A percentile compares a stretch with the other conserved stretches of the same genome.
These are phyloP conservation scores for Oostethus manadensis DNA, from an alignment of 2,113 vertebrate species.

Conservation along the genomic window DNA sequence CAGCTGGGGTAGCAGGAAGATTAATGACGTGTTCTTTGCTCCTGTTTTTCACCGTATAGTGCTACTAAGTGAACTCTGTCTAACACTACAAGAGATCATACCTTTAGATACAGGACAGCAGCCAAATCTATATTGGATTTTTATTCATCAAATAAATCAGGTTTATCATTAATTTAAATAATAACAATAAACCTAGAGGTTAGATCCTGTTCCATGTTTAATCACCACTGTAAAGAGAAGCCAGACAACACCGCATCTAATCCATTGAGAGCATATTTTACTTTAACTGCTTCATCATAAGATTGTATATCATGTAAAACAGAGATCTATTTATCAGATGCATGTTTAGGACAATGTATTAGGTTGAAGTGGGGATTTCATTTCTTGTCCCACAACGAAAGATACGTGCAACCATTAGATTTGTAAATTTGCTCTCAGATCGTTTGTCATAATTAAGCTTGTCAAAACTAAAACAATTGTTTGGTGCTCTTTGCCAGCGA, in stretches of 20 bases:
- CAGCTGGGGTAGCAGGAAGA: constrained; percentile 84
- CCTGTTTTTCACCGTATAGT: constrained; percentile 47
- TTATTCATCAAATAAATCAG: constrained; percentile 52
- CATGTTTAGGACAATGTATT: constrained; percentile 29
- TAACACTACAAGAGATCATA: constrained; percentile 26
- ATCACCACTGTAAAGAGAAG: constrained; percentile 14
- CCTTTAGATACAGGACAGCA: constrained; percentile 41
- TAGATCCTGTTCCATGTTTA: constrained; percentile 16
- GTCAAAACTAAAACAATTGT: constrained; percentile 64
- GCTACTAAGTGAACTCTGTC: constrained; percentile 53
- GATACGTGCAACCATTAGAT: constrained; percentile 54
- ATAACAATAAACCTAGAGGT: constrained; percentile 32
- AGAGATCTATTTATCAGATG: constrained; percentile 25
- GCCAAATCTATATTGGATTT: constrained; percentile 60
- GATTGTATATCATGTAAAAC: constrained; percentile 22
- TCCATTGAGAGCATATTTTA: constrained; percentile 29
- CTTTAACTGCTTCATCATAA: constrained; percentile 19
- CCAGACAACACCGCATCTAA: constrained; percentile 19
- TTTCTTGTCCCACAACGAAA: constrained; percentile 42
- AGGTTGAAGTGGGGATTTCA: constrained; percentile 17
- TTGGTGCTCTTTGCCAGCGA: constrained; percentile 37
- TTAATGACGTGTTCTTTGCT: constrained; percentile 77
- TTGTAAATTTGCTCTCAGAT: constrained; percentile 47
- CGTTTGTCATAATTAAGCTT: constrained; percentile 41
- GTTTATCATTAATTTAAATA: constrained; percentile 43